Evolutionary conservation across 2,797 vertebrate species (phyloP).

Genomic region (Acanthurus leucopareius): DNA sequence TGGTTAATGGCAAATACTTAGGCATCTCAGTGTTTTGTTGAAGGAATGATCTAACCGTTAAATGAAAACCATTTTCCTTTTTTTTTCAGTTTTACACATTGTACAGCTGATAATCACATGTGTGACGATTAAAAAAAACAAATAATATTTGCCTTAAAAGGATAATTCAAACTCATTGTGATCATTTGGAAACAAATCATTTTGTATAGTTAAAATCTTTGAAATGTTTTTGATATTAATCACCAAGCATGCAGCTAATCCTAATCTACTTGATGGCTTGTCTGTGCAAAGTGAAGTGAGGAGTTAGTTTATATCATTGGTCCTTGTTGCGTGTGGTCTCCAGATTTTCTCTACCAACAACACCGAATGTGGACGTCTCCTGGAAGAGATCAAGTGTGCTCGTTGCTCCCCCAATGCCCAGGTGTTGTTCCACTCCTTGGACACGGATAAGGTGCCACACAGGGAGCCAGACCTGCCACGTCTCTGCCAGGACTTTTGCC

Average conservation of each 20-base stretch:
- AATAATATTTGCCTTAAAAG: conserved; percentile 12
- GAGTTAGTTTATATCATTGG: conserved; percentile 53
- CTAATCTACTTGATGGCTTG: conserved; percentile 20
- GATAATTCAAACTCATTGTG: conserved; percentile 19
- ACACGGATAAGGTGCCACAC: conserved; percentile 89
- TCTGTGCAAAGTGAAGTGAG: conserved; percentile 5
- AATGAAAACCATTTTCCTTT: conserved; percentile 19
- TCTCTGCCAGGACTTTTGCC: conserved; percentile 98
- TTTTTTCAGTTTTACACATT: conserved; percentile 11
- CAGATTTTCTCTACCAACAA: conserved; percentile 98
- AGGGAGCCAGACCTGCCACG: conserved; percentile 92
- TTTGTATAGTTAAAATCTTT: conserved; percentile 9
- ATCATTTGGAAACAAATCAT: conserved; percentile 14
- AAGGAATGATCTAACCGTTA: conserved; percentile 21
- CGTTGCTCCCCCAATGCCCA: conserved; percentile 97
- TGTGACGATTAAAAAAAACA: not conserved
- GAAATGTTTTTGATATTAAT: conserved; percentile 38
- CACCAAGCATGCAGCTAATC: conserved; percentile 11
- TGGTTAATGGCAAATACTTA: conserved; percentile 20
- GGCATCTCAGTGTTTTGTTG: conserved; percentile 24
- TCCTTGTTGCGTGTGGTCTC: conserved; percentile 71
- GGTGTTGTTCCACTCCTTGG: conserved; percentile 93
- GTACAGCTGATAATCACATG: not conserved
- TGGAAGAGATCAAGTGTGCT: conserved; percentile 98
- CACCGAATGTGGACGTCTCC: conserved; percentile 96